A percentile compares a stretch with the other conserved stretches of the same genome.
phyloP scores from a whole-genome alignment of 2,113 vertebrate genomes.

The Lepidothrix coronata region DNA sequence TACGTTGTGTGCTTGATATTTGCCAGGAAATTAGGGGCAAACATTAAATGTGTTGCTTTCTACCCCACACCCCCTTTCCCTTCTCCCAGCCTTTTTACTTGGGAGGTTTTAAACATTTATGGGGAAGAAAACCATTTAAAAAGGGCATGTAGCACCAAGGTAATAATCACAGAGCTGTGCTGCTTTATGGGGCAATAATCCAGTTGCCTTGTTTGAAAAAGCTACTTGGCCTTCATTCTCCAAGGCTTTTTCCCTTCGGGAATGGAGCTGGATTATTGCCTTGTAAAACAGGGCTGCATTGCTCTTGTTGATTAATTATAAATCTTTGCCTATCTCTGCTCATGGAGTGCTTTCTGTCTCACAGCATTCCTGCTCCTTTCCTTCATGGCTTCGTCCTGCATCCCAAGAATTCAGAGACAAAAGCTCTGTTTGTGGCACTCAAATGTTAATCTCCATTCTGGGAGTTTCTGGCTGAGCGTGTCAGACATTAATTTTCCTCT shows the following conservation, averaged over 20 bases:
- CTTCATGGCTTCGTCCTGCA: neutral
- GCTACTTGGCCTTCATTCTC: constrained; percentile 48
- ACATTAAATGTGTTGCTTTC: neutral
- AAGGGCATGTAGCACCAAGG: constrained; percentile 53
- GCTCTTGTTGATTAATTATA: constrained; percentile 51
- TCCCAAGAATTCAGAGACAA: neutral
- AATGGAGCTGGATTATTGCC: constrained; percentile 54
- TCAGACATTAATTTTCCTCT: neutral
- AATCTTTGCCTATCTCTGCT: constrained; percentile 4
- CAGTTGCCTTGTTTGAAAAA: constrained; percentile 60
- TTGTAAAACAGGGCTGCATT: constrained; percentile 46
- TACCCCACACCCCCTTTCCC: neutral
- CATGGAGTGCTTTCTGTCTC: neutral
- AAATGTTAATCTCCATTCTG: neutral
- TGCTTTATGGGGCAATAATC: constrained; percentile 66
- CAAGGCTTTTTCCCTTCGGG: constrained; percentile 35
- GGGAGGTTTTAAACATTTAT: constrained; percentile 56
- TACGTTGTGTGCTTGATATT: neutral
- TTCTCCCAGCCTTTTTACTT: constrained; percentile 15
- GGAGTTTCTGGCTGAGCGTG: neutral
- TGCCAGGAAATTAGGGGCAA: constrained; percentile 7
- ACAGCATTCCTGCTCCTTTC: neutral
- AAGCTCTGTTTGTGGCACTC: neutral
- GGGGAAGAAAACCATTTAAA: constrained; percentile 22
- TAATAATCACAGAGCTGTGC: constrained; percentile 51